Base-by-base conservation (phyloP, 2,797 vertebrate genomes). In the Eulemur albifrons region DNA sequence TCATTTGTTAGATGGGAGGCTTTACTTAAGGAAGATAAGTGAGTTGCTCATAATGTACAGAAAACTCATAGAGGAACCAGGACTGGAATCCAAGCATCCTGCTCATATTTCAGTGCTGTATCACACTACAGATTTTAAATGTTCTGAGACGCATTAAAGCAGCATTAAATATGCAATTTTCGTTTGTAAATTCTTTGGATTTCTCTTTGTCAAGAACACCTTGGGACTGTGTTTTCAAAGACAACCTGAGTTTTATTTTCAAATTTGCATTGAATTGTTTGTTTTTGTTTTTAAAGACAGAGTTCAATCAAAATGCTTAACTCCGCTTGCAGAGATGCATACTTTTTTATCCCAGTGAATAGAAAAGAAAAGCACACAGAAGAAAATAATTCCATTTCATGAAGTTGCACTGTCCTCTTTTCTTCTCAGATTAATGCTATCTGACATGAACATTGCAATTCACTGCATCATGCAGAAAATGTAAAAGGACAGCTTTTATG, bases 391-490 rank as follows among this genome's bases (percentile, higher is more conserved):
- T 97, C 82, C n/a, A 72, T 95, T 96, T 97, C 94, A 95, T 96
- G 85, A 96, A 97, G 96, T 92, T 98, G 83, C 91, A 96, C 87
- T 61, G 45, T 96, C 93, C 69, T 88, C 81, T 96, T 98, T 97
- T 84, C 81, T 90, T 96, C 59, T 92, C 25, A 35, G 13, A 94
- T 75, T 95, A 97, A 98, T 94, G 43, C 40, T 97, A 88, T 85
- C 95, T 98, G 97, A 98, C 95, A 32, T 30, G 88, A 97, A 93
- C 89, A 95, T 30, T 98, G 95, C 79, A 97, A 98, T 98, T 97
- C 96, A 98, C 84, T 80, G 79, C 75, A 92, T 97, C 97, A 97
- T 52, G 93, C 38, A 95, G 96, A 97, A 98, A 98, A 98, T 96
- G 32, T 4, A 96, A 93, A 90, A 93, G 80, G 97, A 96, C 96